These are phyloP conservation scores for Meandrina meandrites DNA, from an alignment of 92 coral and sea anemone genomes.

Conservation along the genomic window DNA sequence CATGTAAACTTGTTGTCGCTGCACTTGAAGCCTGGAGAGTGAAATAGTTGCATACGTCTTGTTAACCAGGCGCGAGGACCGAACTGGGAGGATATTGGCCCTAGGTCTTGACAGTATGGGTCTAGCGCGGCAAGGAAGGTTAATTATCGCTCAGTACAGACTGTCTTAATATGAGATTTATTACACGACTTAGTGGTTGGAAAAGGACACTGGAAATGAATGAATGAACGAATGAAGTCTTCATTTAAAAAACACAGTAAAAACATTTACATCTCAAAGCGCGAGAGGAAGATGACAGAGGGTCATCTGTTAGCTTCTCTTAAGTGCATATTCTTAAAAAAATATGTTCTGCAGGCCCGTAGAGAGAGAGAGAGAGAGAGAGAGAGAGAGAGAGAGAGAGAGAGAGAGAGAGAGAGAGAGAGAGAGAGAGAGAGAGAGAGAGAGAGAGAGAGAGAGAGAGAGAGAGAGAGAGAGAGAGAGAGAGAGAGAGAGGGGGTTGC, in stretches of 20 bases:
- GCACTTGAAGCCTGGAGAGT: slow-evolving; percentile 47
- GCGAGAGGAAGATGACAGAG: not conserved
- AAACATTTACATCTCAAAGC: not conserved
- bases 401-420: too few relatives aligned
- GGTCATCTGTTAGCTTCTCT: too few relatives aligned
- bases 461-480: too few relatives aligned
- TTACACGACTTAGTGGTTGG: not conserved
- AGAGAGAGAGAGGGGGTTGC: too few relatives aligned
- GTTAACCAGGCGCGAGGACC: not conserved
- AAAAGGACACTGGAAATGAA: not conserved
- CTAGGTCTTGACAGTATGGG: not conserved
- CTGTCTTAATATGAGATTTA: not conserved
- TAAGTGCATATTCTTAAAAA: too few relatives aligned
- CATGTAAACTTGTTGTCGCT: slow-evolving; percentile 53
- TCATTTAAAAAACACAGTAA: too few relatives aligned
- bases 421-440: too few relatives aligned
- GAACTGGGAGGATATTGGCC: not conserved
- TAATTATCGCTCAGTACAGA: too few relatives aligned
- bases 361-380: too few relatives aligned
- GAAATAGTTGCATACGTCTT: not conserved
- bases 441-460: too few relatives aligned
- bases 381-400: too few relatives aligned
- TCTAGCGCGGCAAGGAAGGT: not conserved
- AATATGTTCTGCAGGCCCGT: too few relatives aligned
- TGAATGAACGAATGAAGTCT: not conserved